These are phyloP conservation scores for Harpegnathos saltator DNA, from an alignment of 1,140 invertebrate genomes.

Conservation along the genomic window DNA sequence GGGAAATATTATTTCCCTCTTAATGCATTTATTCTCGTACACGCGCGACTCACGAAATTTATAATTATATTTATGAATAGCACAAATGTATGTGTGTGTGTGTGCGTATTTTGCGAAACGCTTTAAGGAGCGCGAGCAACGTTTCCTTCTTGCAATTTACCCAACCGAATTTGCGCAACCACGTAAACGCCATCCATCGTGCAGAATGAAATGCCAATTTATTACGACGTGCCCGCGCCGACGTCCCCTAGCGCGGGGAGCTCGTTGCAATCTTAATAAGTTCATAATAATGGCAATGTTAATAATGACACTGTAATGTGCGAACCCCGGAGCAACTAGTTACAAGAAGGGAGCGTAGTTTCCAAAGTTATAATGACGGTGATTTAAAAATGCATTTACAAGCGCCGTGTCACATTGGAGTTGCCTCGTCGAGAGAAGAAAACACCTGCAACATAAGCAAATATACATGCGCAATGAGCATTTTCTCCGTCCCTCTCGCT, in stretches of 20 bases:
- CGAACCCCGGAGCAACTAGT: constrained; percentile 19
- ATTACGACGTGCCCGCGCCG: constrained; percentile 56
- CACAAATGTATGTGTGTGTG: neutral
- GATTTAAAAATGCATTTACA: constrained; percentile 63
- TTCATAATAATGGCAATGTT: constrained; percentile 64
- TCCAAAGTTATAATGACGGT: constrained; percentile 56
- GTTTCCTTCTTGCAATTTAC: constrained; percentile 39
- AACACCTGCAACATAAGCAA: neutral
- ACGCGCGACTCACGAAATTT: neutral
- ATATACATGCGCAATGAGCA: neutral
- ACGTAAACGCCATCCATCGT: constrained; percentile 67
- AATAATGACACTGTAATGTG: constrained; percentile 63
- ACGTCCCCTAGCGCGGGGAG: constrained; percentile 32
- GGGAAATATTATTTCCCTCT: constrained; percentile 23
- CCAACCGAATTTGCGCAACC: constrained; percentile 52
- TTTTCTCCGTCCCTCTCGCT: neutral
- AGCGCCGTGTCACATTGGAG: constrained; percentile 39
- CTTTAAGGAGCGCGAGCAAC: constrained; percentile 6
- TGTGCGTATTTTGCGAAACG: neutral
- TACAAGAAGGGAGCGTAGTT: constrained; percentile 50
- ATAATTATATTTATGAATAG: constrained; percentile 49
- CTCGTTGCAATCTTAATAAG: constrained; percentile 64
- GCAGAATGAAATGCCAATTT: constrained; percentile 70
- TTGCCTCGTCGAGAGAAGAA: constrained; percentile 14
- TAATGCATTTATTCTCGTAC: constrained; percentile 26